Conservation (phyloP, 2,888 invertebrate species). For the Belgica antarctica region DNA sequence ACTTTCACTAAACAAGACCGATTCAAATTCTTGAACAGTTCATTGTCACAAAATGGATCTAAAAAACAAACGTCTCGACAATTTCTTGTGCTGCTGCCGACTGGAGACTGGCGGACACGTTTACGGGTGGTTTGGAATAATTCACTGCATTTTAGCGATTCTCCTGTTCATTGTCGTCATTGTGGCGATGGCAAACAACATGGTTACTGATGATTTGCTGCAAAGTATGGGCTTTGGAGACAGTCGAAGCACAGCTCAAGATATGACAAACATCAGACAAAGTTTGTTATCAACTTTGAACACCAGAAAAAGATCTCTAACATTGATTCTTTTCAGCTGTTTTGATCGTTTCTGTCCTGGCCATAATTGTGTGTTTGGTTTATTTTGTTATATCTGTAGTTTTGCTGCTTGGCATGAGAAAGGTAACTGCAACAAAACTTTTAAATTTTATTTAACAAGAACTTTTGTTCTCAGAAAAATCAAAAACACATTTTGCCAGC, state of each 20-base stretch:
- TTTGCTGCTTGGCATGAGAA: neutral
- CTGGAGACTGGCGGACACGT: slow-evolving; percentile 3
- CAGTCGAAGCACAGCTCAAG: no score
- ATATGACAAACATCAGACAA: no score
- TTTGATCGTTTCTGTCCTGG: neutral
- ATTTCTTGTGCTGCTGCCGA: neutral
- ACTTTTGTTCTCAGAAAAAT: neutral
- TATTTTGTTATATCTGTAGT: neutral
- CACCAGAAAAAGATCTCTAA: neutral
- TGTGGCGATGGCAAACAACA: neutral
- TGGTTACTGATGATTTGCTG: neutral
- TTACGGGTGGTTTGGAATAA: neutral
- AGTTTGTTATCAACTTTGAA: no score
- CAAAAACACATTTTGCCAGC: neutral
- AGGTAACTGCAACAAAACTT: neutral
- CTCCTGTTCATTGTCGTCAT: neutral
- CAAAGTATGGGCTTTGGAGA: neutral
- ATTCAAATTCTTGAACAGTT: no score
- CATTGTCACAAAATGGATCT: no score
- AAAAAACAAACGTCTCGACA: slow-evolving; percentile 2
- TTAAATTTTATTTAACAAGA: no score
- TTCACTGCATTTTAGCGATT: neutral
- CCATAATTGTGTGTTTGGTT: neutral
- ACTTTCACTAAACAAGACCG: no score
- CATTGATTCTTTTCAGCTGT: neutral